phyloP scores from a whole-genome alignment of 2,888 invertebrate genomes.

The Campoletis raptor region DNA sequence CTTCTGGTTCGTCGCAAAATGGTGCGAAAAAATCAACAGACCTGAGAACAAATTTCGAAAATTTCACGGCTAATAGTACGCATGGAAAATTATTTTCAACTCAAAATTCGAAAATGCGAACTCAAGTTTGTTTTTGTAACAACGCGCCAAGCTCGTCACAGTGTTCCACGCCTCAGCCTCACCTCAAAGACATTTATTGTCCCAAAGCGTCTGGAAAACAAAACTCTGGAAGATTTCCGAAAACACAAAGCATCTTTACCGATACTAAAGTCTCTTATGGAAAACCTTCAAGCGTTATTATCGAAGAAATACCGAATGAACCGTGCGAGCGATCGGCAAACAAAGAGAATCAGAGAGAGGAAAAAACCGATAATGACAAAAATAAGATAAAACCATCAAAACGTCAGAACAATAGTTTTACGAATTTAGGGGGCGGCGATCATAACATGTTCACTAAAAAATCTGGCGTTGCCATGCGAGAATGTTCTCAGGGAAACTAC shows the following conservation, averaged over 20 bases:
- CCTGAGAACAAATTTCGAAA: not conserved
- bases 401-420: not conserved
- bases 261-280: conserved; percentile 36
- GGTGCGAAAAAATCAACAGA: not conserved
- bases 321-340: not conserved
- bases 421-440: conserved; percentile 1
- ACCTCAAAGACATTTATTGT: conserved; percentile 75
- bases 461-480: not conserved
- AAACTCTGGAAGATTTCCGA: not conserved
- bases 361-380: not conserved
- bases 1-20: not conserved
- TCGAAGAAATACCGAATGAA: conserved; percentile 74
- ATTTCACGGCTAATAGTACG: no score
- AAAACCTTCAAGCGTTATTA: conserved; percentile 70
- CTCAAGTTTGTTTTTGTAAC: conserved; percentile 76
- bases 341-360: not conserved
- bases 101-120: conserved; percentile 33
- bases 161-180: conserved; percentile 73
- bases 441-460: not conserved
- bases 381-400: not conserved
- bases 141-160: conserved; percentile 76
- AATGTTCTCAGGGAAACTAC: not conserved
- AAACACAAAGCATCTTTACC: conserved; percentile 70
- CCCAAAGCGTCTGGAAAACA: not conserved
- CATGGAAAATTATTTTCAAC: not conserved